These are phyloP conservation scores for Oscheius onirici DNA, from an alignment of 2,888 invertebrate genomes.

Conservation along the genomic window DNA sequence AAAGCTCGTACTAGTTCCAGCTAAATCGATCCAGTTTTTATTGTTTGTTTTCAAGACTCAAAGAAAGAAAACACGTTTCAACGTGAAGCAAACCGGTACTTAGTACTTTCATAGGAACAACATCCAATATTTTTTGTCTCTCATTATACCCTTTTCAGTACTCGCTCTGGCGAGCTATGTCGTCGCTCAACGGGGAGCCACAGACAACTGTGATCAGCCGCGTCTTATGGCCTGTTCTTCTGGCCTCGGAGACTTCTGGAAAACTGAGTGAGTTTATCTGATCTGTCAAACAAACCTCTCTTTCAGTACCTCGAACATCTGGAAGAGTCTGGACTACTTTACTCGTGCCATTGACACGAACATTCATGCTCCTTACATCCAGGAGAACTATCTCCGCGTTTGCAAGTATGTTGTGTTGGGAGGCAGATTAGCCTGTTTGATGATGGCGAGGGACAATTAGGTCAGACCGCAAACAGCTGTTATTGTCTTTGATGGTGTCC, in stretches of 20 bases:
- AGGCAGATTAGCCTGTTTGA: not conserved
- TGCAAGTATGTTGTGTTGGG: conserved; percentile 45
- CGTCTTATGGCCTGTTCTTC: conserved; percentile 39
- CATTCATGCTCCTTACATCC: conserved; percentile 39
- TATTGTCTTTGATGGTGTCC: conserved; percentile 1
- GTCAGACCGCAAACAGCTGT: not conserved
- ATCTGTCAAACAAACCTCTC: not conserved
- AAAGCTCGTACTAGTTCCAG: no score
- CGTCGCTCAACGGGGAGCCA: conserved; percentile 23
- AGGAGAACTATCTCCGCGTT: conserved; percentile 42
- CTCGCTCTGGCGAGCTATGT: not conserved
- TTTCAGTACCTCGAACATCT: conserved; percentile 31
- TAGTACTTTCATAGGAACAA: no score
- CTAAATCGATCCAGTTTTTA: no score
- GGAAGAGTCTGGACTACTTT: conserved; percentile 27
- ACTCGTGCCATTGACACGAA: conserved; percentile 41
- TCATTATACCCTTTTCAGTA: not conserved
- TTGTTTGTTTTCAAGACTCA: no score
- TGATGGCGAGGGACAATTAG: no score
- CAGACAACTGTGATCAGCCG: conserved; percentile 39
- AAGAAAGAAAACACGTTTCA: no score
- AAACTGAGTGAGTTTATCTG: conserved; percentile 36
- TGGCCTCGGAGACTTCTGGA: conserved; percentile 42
- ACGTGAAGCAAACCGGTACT: no score
- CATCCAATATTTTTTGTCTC: no score